These are phyloP conservation scores for Mormyrus lacerda DNA, from an alignment of 2,113 vertebrate species.

Conservation along the genomic window DNA sequence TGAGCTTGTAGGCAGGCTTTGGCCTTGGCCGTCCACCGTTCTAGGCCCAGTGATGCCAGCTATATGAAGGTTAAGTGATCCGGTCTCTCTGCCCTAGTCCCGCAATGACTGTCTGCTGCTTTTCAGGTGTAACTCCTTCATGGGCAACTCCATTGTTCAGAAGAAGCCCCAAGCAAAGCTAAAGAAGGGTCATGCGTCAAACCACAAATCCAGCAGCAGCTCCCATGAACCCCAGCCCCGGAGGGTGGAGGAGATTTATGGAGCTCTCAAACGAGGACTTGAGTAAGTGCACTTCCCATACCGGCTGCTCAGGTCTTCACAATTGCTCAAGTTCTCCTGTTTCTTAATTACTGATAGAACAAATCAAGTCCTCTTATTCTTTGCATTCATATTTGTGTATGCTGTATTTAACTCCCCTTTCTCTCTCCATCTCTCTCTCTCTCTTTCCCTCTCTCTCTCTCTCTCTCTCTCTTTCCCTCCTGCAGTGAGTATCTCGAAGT, in stretches of 20 bases:
- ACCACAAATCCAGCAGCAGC: constrained; percentile 76
- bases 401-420: background rate
- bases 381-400: background rate
- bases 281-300: constrained; percentile 66
- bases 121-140: constrained; percentile 91
- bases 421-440: background rate
- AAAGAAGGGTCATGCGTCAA: constrained; percentile 85
- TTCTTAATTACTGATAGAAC: background rate
- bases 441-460: background rate
- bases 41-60: background rate
- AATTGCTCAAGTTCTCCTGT: background rate
- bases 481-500: constrained; percentile 87
- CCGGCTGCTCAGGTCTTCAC: background rate
- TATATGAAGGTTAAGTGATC: background rate
- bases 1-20: background rate
- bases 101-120: constrained; percentile 12
- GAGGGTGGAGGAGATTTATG: constrained; percentile 85
- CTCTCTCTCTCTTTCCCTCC: background rate
- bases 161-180: constrained; percentile 91
- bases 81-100: background rate
- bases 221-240: constrained; percentile 86
- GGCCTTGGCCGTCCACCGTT: background rate
- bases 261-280: constrained; percentile 83
- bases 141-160: constrained; percentile 79
- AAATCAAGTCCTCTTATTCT: background rate